A percentile compares a stretch with the other conserved stretches of the same genome.
Evolutionary conservation across 1,140 invertebrate genomes (phyloP).

Genomic region (Cherax quadricarinatus): DNA sequence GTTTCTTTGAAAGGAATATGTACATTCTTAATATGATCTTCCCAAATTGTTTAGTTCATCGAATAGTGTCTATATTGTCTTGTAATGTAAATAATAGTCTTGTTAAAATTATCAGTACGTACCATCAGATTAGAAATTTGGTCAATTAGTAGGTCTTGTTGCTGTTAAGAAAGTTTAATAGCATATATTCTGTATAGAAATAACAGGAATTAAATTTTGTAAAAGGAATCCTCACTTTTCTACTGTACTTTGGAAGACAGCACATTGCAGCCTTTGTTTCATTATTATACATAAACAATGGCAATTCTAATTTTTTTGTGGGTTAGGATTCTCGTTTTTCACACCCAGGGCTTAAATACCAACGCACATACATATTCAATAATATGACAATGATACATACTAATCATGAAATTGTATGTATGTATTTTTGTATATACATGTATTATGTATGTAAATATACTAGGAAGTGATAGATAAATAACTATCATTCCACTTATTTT

Average conservation of each 20-base stretch:
- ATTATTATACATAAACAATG: not conserved
- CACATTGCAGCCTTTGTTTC: not conserved
- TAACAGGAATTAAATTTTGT: not conserved
- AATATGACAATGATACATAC: constrained; percentile 66
- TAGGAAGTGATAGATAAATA: constrained; percentile 35
- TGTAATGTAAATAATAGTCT: constrained; percentile 6
- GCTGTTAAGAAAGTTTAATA: not conserved
- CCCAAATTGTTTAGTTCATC: not conserved
- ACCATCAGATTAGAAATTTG: not conserved
- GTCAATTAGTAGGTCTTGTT: not conserved
- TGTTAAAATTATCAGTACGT: not conserved
- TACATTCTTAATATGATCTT: not conserved
- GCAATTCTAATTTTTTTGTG: constrained; percentile 9
- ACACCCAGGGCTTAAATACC: constrained; percentile 33
- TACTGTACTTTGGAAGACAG: constrained; percentile 8
- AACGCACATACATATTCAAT: constrained; percentile 59
- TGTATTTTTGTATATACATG: constrained; percentile 65
- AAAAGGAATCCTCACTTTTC: not conserved
- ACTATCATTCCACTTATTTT: constrained; percentile 39
- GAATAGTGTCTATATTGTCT: not conserved
- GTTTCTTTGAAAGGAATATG: not conserved
- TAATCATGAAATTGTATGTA: constrained; percentile 49
- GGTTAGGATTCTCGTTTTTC: constrained; percentile 34
- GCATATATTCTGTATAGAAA: not conserved
- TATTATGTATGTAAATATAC: constrained; percentile 59